Evolutionary conservation across 2,113 vertebrate genomes (phyloP).

Genomic region (Perca fluviatilis): DNA sequence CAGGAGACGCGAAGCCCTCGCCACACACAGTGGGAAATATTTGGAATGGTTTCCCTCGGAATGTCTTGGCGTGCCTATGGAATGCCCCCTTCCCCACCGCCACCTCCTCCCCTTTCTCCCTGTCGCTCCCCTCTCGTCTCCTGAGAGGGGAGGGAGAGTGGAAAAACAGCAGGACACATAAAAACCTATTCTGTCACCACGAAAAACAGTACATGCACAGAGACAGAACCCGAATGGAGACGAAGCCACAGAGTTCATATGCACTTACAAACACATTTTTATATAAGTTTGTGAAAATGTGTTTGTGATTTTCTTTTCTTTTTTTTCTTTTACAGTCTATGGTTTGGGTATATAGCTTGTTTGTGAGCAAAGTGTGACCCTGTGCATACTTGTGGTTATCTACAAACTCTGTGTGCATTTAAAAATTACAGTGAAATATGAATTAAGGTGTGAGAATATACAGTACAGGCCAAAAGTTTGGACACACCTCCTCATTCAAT

Average conservation of each 20-base stretch:
- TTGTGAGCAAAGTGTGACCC: background rate
- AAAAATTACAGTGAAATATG: background rate
- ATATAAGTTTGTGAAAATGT: background rate
- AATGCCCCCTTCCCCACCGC: constrained; percentile 71
- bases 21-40: constrained; percentile 85
- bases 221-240: background rate
- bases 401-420: background rate
- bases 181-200: constrained; percentile 50
- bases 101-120: constrained; percentile 43
- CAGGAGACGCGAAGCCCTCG: constrained; percentile 64
- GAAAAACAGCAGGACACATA: constrained; percentile 53
- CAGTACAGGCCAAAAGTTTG: too few relatives aligned
- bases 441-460: constrained; percentile 18
- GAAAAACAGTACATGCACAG: background rate
- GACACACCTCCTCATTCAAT: too few relatives aligned
- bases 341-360: background rate
- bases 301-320: background rate
- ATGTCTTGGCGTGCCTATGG: constrained; percentile 86
- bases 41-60: constrained; percentile 87
- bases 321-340: too few relatives aligned
- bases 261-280: background rate
- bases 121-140: constrained; percentile 64
- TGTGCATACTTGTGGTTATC: background rate
- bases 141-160: constrained; percentile 38
- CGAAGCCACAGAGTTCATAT: background rate